Base-by-base conservation (phyloP, 2,113 vertebrate species). In the Xyliphius kryptos region DNA sequence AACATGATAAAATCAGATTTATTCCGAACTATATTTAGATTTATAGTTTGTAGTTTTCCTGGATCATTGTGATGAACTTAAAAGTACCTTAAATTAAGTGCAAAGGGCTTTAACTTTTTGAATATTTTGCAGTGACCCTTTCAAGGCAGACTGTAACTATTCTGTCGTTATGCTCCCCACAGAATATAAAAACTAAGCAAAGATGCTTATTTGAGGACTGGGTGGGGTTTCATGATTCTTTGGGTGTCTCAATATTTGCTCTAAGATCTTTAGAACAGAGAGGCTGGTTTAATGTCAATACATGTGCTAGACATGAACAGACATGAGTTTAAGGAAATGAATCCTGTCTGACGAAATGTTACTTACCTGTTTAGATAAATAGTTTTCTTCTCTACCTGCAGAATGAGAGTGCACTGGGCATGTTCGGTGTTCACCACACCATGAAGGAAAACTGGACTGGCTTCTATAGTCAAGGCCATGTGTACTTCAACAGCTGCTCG, bases 391-490 rank as follows among this genome's bases (percentile, higher is more conserved):
- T 5, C n/a, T 22, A 0, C 37, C 44, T 71, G 22, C 49, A 97
- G 94, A 82, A 91, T 79, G 89, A 77, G 64, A 86, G 88, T 62
- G 87, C 86, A 2, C 80, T 84, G 3, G 69, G 49, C 51, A 91
- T 96, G 79, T 91, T 97, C 68, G 85, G 85, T 3, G 71, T 78
- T 63, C 85, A 89, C 0, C 77, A 82, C 73, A 91, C 87, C 82
- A 58, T 93, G 76, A 91, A 84, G 53, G 78, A 82, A 0, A 86
- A 83, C 65, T 92, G 91, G 86, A 90, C 81, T 19, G 93, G 94
- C 56, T 92, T 84, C 82, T 95, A 94, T 40, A 90, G 91, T 52
- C 90, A 81, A 0, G 63, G 81, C 67, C 88, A 87, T 63, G 71
- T 87, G 47, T n/a, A 73, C 73, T 91, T 92, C 16, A 13, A 77